Evolutionary conservation across 2,797 vertebrate species (phyloP), one percentile per base, ranked within the genome.

Genomic region (Oreortyx pictus): DNA sequence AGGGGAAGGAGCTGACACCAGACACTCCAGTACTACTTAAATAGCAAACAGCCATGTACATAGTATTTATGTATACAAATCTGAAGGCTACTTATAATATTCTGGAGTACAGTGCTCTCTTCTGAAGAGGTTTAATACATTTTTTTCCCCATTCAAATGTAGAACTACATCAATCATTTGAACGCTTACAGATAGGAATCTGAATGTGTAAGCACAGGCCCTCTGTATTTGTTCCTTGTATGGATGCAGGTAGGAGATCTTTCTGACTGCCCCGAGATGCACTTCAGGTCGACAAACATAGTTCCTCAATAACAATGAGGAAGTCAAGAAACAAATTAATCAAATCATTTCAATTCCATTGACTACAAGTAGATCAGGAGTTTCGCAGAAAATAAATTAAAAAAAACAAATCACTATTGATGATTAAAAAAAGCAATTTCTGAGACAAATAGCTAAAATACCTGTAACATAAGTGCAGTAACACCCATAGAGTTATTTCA

Each of bases 1-100:
- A 97, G 88, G 90, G 97, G 94, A 97, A 97, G 94, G 92, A 94
- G 85, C 66, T 95, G 93, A 97, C 94, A 97, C 82, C 66, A 97
- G 95, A 95, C 92, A 95, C 90, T 92, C 77, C 78, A 81, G 64
- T 84, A 68, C 90, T 95, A 93, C 84, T 96, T 93, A 93, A 95
- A 95, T 49, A 92, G 59, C 86, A 91, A 95, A 91, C 60, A 87
- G 52, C 68, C 91, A 84, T 57, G 20, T 57, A 61, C 14, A 35
- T 65, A 70, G 65, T 72, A 62, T 60, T 88, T 67, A 77, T 60
- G 41, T 81, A 83, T 49, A 73, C 27, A 65, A 78, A 10, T 46
- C 29, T 82, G 78, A 87, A 85, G 50, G 20, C 61, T 85, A 59
- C 57, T 72, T 66, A 10, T 82, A 74, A 74, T 47, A 64, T 83